phyloP scores from a whole-genome alignment of 2,797 vertebrate genomes.

The Thunnus albacares region DNA sequence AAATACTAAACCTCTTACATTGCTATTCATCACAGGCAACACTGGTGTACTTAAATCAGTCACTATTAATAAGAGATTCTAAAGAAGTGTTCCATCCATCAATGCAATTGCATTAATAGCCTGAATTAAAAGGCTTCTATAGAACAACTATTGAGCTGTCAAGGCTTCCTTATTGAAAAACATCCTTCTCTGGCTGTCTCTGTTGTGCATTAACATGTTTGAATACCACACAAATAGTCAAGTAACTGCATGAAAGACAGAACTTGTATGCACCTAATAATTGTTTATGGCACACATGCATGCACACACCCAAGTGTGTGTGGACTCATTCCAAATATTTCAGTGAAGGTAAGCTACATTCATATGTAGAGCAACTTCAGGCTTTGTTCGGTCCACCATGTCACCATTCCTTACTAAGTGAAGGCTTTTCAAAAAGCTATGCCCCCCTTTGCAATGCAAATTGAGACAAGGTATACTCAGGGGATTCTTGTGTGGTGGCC shows the following conservation, averaged over 20 bases:
- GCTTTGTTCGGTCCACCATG: conserved; percentile 48
- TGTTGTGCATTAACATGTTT: conserved; percentile 25
- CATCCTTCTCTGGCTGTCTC: background rate
- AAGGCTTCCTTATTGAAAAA: background rate
- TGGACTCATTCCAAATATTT: conserved; percentile 54
- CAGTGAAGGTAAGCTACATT: conserved; percentile 30
- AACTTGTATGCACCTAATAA: conserved; percentile 21
- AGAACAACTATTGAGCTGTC: conserved; percentile 3
- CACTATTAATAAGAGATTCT: background rate
- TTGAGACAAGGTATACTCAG: conserved; percentile 67
- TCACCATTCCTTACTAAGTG: conserved; percentile 57
- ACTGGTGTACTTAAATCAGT: background rate
- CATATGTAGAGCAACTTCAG: conserved; percentile 12
- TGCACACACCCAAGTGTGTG: conserved; percentile 31
- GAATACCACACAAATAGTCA: conserved; percentile 14
- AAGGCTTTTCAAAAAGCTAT: conserved; percentile 46
- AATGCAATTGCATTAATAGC: background rate
- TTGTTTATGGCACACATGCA: conserved; percentile 17
- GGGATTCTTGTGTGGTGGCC: conserved; percentile 77
- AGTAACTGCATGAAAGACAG: conserved; percentile 5
- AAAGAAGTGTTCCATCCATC: background rate
- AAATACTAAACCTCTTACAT: background rate
- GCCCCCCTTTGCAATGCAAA: conserved; percentile 71
- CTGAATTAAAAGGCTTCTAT: background rate
- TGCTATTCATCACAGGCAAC: background rate